A percentile compares a stretch with the other conserved stretches of the same genome.
Conservation (phyloP, 2,797 vertebrate genomes). For the Thalassophryne amazonica region DNA sequence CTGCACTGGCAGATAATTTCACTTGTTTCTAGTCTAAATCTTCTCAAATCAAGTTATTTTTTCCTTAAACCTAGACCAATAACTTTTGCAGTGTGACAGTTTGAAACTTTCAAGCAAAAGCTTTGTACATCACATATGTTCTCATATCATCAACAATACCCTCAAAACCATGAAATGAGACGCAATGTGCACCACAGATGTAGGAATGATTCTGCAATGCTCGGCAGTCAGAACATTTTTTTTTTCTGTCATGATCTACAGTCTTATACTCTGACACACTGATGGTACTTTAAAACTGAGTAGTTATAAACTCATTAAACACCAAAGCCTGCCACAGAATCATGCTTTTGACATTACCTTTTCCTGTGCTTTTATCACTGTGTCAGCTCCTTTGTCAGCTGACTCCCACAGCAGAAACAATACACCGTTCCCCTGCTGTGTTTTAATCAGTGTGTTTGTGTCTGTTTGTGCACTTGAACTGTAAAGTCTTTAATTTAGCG, state of each 20-base stretch:
- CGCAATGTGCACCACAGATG: background rate
- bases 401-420: background rate
- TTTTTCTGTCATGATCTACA: background rate
- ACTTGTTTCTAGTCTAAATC: too few relatives aligned
- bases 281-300: background rate
- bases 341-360: background rate
- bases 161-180: constrained; percentile 14
- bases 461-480: background rate
- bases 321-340: too few relatives aligned
- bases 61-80: too few relatives aligned
- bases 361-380: background rate
- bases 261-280: background rate
- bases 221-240: too few relatives aligned
- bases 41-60: too few relatives aligned
- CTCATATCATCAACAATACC: constrained; percentile 45
- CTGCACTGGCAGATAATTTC: too few relatives aligned
- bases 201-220: background rate
- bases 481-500: constrained; percentile 9
- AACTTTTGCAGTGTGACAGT: too few relatives aligned
- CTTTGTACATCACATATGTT: constrained; percentile 35
- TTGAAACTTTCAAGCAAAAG: constrained; percentile 6
- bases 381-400: background rate
- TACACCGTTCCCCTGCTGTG: background rate
- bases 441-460: constrained; percentile 30
- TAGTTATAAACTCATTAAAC: too few relatives aligned